Base-by-base conservation (phyloP, 1,140 invertebrate genomes). In the Sarcophaga bullata region DNA sequence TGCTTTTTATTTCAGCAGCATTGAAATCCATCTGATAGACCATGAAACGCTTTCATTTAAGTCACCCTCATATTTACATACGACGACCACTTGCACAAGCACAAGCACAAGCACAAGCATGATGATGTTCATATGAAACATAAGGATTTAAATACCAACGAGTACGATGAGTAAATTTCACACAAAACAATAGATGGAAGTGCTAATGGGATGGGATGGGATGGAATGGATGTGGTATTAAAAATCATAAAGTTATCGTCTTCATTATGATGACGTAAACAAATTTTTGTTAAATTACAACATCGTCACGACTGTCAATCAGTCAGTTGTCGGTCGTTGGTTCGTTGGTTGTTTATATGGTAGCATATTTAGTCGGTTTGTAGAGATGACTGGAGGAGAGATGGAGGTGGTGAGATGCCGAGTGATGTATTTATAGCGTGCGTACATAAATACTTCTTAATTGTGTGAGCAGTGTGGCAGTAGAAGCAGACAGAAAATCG, bases 231-330 rank as follows among this genome's bases (percentile, higher is more conserved):
- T 15, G 19, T 73, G 82, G 19, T 46, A 80, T 62, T 48, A 72
- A 83, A 83, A 83, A 81, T 83, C 80, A 83, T 83, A 83, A 83
- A 83, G 82, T 83, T 83, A 83, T 83, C 80, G 81, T 83, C 82
- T 83, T 81, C 82, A 83, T 81, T 83, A 83, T 78, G 82, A 78
- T 81, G 82, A 83, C 82, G 80, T 76, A 83, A 83, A 83, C 82
- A 83, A 83, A 83, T 83, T 83, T 83, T 83, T 62, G 73, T 58
- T 54, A 81, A 73, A 83, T 83, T 83, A 81, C 82, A 80, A 81
- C 82, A 80, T 80, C 62, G 68, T 83, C 46, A 83, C 82, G 82
- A 72, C 75, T 83, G 80, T 83, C 80, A 81, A 54, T 75, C 82
- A 58, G 48, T 83, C 52, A 52, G 76, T 78, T 78, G 72, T 25